Conservation (phyloP, 2,888 invertebrate species). For the Amaurobius ferox region DNA sequence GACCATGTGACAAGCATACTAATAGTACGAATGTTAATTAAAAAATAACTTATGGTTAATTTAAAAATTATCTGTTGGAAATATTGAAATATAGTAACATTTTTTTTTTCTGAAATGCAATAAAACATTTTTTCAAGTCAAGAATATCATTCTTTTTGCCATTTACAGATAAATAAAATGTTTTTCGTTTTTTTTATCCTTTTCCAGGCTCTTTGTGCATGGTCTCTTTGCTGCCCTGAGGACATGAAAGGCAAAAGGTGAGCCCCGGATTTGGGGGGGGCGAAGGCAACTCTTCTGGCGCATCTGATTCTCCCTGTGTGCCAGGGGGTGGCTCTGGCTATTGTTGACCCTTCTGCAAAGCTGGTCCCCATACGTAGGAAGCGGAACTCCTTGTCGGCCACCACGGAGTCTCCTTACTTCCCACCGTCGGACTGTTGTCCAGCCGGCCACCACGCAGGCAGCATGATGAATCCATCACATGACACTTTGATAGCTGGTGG, state of each 20-base stretch:
- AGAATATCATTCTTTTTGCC: too few relatives aligned
- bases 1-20: too few relatives aligned
- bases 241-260: slow-evolving; percentile 2
- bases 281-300: not conserved
- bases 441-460: slow-evolving; percentile 34
- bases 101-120: too few relatives aligned
- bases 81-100: too few relatives aligned
- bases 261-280: slow-evolving; percentile 3
- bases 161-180: too few relatives aligned
- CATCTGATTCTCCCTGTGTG: not conserved
- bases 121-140: too few relatives aligned
- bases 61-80: too few relatives aligned
- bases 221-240: not conserved
- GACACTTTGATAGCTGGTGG: slow-evolving; percentile 63
- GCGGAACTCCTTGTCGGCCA: slow-evolving; percentile 61
- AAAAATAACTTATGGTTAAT: too few relatives aligned
- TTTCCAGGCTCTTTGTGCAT: not conserved
- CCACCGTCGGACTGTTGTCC: slow-evolving; percentile 68
- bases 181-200: not conserved
- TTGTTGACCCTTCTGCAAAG: slow-evolving; percentile 2
- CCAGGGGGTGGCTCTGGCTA: not conserved
- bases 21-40: too few relatives aligned
- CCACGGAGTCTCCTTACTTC: slow-evolving; percentile 68
- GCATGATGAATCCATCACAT: slow-evolving; percentile 64
- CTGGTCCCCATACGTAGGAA: slow-evolving; percentile 72